Evolutionary conservation across 2,797 vertebrate genomes (phyloP), one percentile per base, ranked within the genome.

Genomic region (Coregonus ussuriensis): DNA sequence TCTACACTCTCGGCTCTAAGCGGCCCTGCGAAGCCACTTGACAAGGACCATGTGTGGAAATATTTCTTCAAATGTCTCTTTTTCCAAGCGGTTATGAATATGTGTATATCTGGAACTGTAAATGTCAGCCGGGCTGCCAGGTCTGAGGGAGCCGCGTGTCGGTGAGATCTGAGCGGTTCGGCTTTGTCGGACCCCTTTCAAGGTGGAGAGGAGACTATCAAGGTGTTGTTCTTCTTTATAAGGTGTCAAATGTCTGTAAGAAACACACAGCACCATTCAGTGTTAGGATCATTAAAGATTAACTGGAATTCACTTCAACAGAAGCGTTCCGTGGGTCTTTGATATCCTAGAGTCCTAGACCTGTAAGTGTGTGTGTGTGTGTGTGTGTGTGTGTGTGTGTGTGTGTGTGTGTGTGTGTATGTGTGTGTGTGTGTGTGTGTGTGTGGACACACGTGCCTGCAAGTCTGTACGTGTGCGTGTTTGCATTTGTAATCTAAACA

Each of bases 21-120:
- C 51, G 62, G 79, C 63, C 81, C 82, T 41, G 74, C 25, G 74
- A 54, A 85, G 86, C 25, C 5, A 79, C 84, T 87, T 89, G 88
- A 93, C 90, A 47, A 89, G 92, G 13, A 85, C 93, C 95, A 93
- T 91, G 93, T 91, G 93, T 88, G 90, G 87, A 88, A 82, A 87
- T 82, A 68, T 77, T 65, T 77, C 14, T 29, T 81, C 70, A 74
- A 88, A 83, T 13, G 0, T 84, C 78, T 72, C 76, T 76, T 81
- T 81, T 89, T 76, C 72, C 71, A 71, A 41, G 11, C 74, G 77
- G 74, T 86, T 83, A 83, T 83, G 79, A 88, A 87, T 83, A 84
- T 78, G 80, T 87, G 78, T 86, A 67, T 81, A 83, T 88, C 80
- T 87, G 77, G 66, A 53, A 77, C 74, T 2, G 65, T 74, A 68